phyloP scores from a whole-genome alignment of 2,113 vertebrate genomes.

The Paracanthobrama guichenoti region DNA sequence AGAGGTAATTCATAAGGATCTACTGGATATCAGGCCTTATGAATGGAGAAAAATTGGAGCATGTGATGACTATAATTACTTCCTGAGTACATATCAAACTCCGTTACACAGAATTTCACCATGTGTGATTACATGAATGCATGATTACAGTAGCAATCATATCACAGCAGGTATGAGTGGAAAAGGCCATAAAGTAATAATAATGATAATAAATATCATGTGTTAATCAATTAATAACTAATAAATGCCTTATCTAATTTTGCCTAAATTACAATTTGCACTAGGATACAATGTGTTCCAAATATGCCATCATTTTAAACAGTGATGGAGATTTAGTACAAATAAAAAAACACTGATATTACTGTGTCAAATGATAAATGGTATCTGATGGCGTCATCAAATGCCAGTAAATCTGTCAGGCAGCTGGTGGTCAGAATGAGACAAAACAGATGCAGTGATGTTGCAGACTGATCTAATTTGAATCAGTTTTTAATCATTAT shows the following conservation, averaged over 20 bases:
- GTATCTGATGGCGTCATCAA: background rate
- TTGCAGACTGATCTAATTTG: background rate
- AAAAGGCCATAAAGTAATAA: background rate
- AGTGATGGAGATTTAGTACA: background rate
- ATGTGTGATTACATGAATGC: background rate
- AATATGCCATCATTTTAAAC: background rate
- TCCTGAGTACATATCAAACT: background rate
- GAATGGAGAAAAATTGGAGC: background rate
- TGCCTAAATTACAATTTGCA: background rate
- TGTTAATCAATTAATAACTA: background rate
- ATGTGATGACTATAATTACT: slow-evolving; percentile 4
- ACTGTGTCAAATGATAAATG: background rate
- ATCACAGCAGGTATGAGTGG: background rate
- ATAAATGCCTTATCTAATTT: background rate
- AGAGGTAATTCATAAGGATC: background rate
- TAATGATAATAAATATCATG: background rate
- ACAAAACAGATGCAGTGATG: background rate
- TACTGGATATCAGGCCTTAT: background rate
- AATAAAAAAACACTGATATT: slow-evolving; percentile 1
- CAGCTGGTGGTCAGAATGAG: background rate
- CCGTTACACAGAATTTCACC: background rate
- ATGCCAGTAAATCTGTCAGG: background rate
- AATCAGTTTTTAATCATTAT: background rate
- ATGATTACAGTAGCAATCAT: background rate
- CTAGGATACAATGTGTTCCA: background rate